These are phyloP conservation scores for Drosophila nigromelanica DNA, from an alignment of 1,140 invertebrate genomes.

Conservation along the genomic window DNA sequence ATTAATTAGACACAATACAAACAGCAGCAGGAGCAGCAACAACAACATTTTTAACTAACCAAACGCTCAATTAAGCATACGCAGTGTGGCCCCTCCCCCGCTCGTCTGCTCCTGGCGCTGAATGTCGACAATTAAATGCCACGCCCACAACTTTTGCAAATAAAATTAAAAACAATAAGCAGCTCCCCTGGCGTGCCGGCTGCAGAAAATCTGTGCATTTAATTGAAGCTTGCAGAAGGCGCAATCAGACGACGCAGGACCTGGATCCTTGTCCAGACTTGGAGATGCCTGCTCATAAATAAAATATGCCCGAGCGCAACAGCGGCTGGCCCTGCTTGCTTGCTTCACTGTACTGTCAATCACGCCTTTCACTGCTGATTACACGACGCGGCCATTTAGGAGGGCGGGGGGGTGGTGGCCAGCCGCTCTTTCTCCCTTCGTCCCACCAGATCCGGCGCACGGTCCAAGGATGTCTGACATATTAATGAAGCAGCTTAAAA, in stretches of 20 bases:
- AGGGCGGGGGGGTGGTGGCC: too few species aligned
- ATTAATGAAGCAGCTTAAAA: conserved; percentile 67
- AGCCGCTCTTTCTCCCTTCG: not conserved
- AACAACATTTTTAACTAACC: conserved; percentile 16
- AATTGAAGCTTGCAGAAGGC: conserved; percentile 65
- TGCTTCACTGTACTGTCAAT: conserved; percentile 28
- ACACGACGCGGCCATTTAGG: conserved; percentile 59
- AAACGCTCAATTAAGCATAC: conserved; percentile 60
- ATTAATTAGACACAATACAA: conserved; percentile 29
- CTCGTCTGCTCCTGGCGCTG: conserved; percentile 25
- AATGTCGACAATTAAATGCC: conserved; percentile 71
- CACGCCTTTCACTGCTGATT: conserved; percentile 39
- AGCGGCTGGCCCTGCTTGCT: conserved; percentile 19
- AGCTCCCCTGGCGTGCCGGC: not conserved
- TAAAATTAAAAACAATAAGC: conserved; percentile 71
- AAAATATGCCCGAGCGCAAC: conserved; percentile 60
- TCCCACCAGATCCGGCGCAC: too few species aligned
- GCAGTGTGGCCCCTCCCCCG: conserved; percentile 15
- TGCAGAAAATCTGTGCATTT: conserved; percentile 71
- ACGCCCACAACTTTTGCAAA: conserved; percentile 50
- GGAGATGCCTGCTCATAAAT: conserved; percentile 60
- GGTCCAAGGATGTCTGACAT: conserved; percentile 47
- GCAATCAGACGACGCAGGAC: conserved; percentile 35
- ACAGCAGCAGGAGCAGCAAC: not conserved
- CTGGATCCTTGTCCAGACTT: not conserved